These are phyloP conservation scores for Latrodectus geometricus DNA, from an alignment of 1,140 invertebrate species.

Conservation along the genomic window DNA sequence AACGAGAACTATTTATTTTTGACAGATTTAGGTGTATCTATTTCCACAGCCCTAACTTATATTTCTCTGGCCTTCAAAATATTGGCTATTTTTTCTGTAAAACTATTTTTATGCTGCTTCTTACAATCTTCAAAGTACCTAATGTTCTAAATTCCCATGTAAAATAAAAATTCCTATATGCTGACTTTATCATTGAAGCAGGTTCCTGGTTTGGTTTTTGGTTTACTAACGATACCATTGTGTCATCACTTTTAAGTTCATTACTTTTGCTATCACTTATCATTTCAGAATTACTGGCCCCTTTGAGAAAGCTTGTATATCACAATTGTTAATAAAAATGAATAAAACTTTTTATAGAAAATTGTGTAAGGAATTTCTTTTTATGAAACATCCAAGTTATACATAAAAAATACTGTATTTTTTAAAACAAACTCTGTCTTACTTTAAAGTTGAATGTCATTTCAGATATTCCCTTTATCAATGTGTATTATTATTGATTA, in stretches of 20 bases:
- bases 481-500: no score
- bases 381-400: no score
- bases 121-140: neutral
- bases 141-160: neutral
- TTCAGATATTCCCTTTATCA: no score
- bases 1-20: conserved; percentile 6
- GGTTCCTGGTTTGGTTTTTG: conserved; percentile 56
- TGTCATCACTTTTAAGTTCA: conserved; percentile 59
- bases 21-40: neutral
- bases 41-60: conserved; percentile 1
- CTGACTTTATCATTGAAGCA: conserved; percentile 3
- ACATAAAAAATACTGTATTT: no score
- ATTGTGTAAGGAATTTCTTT: no score
- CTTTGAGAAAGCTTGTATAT: conserved; percentile 48
- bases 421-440: no score
- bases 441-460: no score
- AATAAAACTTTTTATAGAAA: no score
- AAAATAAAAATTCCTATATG: conserved; percentile 4
- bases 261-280: conserved; percentile 53
- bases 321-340: conserved; percentile 60
- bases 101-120: neutral
- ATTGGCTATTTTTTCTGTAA: neutral
- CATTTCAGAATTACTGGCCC: conserved; percentile 32
- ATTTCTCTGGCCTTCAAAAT: neutral
- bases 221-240: conserved; percentile 29